Evolutionary conservation across 2,797 vertebrate genomes (phyloP).

Genomic region (Alcedo quadribrachys): DNA sequence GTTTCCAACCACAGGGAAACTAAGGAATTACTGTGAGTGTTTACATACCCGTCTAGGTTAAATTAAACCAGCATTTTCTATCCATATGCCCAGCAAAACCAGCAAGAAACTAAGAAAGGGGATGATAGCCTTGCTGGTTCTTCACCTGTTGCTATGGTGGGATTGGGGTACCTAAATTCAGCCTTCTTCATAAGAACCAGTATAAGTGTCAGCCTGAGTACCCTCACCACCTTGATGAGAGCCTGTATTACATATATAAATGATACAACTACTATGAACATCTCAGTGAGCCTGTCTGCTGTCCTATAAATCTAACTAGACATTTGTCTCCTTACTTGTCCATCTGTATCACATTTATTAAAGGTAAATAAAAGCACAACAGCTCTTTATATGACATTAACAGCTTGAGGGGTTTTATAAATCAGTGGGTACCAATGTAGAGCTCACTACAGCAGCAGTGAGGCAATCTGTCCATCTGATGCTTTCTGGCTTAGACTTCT

Average conservation of each 20-base stretch:
- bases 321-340: slow-evolving; percentile 33
- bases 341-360: slow-evolving; percentile 33
- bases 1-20: slow-evolving; percentile 75
- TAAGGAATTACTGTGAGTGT: slow-evolving; percentile 52
- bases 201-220: slow-evolving; percentile 10
- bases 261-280: slow-evolving; percentile 23
- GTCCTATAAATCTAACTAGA: slow-evolving; percentile 11
- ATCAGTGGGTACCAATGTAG: background rate
- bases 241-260: slow-evolving; percentile 11
- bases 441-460: background rate
- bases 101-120: background rate
- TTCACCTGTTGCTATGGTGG: slow-evolving; percentile 8
- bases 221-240: background rate
- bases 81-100: background rate
- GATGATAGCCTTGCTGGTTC: background rate
- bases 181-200: background rate
- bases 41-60: background rate
- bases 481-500: background rate
- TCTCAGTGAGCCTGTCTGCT: slow-evolving; percentile 38
- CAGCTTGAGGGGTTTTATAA: slow-evolving; percentile 14
- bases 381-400: slow-evolving; percentile 4
- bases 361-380: slow-evolving; percentile 39
- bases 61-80: background rate
- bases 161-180: background rate
- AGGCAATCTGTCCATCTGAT: background rate